These are phyloP conservation scores for Leptarthrus brevirostris DNA, from an alignment of 2,888 invertebrate genomes.

Conservation along the genomic window DNA sequence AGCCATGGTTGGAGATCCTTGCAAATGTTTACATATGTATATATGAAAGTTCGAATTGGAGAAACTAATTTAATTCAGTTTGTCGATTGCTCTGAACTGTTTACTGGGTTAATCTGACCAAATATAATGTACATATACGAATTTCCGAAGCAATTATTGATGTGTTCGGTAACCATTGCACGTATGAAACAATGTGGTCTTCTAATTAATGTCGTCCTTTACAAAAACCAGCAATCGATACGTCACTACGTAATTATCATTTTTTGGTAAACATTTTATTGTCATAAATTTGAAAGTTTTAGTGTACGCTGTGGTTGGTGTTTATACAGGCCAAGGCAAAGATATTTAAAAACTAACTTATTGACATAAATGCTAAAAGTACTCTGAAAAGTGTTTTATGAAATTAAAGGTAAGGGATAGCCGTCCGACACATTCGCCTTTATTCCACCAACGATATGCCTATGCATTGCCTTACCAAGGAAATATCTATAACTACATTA, in stretches of 20 bases:
- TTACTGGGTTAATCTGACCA: constrained; percentile 22
- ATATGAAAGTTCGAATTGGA: constrained; percentile 12
- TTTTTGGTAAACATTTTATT: background rate
- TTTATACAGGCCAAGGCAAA: too few species aligned
- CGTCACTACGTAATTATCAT: background rate
- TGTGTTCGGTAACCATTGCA: too few species aligned
- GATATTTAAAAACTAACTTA: too few species aligned
- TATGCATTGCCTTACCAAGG: too few species aligned
- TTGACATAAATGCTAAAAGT: too few species aligned
- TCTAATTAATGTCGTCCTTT: background rate
- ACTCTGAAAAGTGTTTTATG: too few species aligned
- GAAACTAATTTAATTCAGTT: constrained; percentile 19
- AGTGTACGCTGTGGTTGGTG: background rate
- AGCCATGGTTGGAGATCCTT: background rate
- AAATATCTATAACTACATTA: too few species aligned
- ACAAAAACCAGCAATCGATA: constrained; percentile 15
- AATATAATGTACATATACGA: background rate
- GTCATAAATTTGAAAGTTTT: background rate
- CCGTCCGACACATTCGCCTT: too few species aligned
- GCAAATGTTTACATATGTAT: constrained; percentile 5
- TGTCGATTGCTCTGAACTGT: constrained; percentile 16
- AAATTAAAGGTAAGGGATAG: too few species aligned
- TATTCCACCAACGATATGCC: too few species aligned
- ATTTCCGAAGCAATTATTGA: background rate
- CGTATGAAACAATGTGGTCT: constrained; percentile 10